These are phyloP conservation scores for Drosophila tanythrix DNA, from an alignment of 2,888 invertebrate genomes.

Conservation along the genomic window DNA sequence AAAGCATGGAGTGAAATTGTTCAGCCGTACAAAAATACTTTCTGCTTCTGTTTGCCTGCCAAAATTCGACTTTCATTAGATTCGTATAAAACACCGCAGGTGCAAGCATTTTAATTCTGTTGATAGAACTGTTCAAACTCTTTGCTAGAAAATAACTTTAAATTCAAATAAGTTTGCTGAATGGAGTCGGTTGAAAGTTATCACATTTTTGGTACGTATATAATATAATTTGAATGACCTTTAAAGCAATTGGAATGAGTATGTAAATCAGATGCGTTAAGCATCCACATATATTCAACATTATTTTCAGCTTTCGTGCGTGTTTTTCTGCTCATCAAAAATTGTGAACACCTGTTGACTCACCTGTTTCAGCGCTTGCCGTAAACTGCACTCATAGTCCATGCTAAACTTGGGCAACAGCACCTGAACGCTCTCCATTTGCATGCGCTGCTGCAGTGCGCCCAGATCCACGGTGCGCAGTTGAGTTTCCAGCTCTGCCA, in stretches of 20 bases:
- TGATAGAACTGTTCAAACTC: background rate
- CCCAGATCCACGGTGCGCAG: slow-evolving; percentile 87
- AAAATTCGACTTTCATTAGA: background rate
- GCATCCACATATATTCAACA: background rate
- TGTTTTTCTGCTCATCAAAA: background rate
- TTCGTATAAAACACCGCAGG: background rate
- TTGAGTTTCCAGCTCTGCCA: slow-evolving; percentile 88
- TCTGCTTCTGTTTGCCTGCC: background rate
- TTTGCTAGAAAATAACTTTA: background rate
- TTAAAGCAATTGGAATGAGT: background rate
- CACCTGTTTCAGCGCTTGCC: slow-evolving; percentile 85
- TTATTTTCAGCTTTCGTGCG: background rate
- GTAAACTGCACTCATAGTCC: slow-evolving; percentile 88
- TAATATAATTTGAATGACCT: background rate
- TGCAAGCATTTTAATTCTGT: background rate
- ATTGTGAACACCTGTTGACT: background rate
- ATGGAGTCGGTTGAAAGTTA: background rate
- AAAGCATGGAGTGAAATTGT: background rate
- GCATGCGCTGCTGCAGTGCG: slow-evolving; percentile 86
- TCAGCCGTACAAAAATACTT: background rate
- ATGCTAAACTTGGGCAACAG: slow-evolving; percentile 93
- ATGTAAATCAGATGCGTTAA: background rate
- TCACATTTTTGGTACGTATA: background rate
- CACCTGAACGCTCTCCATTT: slow-evolving; percentile 87
- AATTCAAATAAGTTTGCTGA: background rate